phyloP scores from a whole-genome alignment of 2,888 invertebrate species.

The Eupithecia exiguata region DNA sequence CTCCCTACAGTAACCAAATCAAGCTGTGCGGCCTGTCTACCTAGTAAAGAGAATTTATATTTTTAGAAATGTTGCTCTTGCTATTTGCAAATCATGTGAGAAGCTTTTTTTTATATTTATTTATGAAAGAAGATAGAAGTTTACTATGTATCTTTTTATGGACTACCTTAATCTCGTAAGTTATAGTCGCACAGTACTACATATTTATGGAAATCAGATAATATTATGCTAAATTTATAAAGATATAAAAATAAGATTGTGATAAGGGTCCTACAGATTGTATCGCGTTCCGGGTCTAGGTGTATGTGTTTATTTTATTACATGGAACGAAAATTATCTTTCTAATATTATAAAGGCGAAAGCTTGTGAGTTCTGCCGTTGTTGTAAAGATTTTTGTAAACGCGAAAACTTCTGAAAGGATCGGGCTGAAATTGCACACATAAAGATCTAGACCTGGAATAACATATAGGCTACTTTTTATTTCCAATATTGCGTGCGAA shows the following conservation, averaged over 20 bases:
- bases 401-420: too few species aligned
- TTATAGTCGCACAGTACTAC: neutral
- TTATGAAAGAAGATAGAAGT: too few species aligned
- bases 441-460: too few species aligned
- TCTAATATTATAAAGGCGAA: too few species aligned
- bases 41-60: neutral
- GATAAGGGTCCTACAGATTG: neutral
- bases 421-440: too few species aligned
- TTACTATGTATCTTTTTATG: neutral
- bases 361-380: too few species aligned
- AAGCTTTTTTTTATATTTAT: too few species aligned
- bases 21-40: neutral
- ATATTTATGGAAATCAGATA: neutral
- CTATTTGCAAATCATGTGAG: neutral
- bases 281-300: neutral
- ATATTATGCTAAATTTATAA: neutral
- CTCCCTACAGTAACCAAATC: neutral
- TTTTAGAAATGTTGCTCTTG: neutral
- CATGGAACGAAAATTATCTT: neutral
- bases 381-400: too few species aligned
- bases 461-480: too few species aligned
- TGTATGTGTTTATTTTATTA: neutral
- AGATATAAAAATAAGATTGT: neutral
- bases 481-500: too few species aligned
- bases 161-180: neutral